A percentile compares a stretch with the other conserved stretches of the same genome.
These are phyloP conservation scores for Petromus typicus DNA, from an alignment of 2,113 vertebrate species.

Conservation along the genomic window DNA sequence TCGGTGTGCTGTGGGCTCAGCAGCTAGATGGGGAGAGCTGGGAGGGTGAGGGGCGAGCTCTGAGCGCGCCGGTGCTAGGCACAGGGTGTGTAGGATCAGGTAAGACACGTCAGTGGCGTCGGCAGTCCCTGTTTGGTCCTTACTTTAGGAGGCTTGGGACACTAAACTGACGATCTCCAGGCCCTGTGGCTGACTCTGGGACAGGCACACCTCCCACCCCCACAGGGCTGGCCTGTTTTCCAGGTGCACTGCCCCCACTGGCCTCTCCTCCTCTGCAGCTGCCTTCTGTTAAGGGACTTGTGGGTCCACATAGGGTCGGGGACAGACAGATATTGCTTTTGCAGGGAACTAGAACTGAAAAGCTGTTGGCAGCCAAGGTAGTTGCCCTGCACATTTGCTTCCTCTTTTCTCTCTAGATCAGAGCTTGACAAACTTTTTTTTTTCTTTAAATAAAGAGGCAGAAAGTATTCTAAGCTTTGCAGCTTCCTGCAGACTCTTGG, in stretches of 20 bases:
- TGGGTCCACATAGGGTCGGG: not conserved
- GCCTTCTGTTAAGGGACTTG: not conserved
- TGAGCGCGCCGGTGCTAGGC: too few species aligned
- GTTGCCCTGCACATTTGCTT: not conserved
- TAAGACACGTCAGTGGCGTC: too few species aligned
- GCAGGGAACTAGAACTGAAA: not conserved
- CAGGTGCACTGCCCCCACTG: not conserved
- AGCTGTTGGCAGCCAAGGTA: not conserved
- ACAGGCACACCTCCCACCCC: not conserved
- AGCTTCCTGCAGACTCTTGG: not conserved
- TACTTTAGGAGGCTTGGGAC: constrained; percentile 2
- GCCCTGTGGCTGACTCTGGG: not conserved
- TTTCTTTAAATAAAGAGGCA: constrained; percentile 21
- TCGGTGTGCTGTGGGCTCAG: too few species aligned
- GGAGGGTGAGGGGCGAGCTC: too few species aligned
- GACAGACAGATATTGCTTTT: not conserved
- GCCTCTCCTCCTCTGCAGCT: constrained; percentile 18
- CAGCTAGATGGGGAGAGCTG: too few species aligned
- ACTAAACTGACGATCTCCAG: not conserved
- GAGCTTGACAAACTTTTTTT: not conserved
- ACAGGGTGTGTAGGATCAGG: too few species aligned
- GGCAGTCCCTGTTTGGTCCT: not conserved
- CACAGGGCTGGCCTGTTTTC: not conserved
- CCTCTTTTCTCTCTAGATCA: constrained; percentile 30
- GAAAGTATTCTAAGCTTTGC: constrained; percentile 5